Evolutionary conservation across 2,113 vertebrate species (phyloP).

Genomic region (Pseudolaguvia tuberculata): DNA sequence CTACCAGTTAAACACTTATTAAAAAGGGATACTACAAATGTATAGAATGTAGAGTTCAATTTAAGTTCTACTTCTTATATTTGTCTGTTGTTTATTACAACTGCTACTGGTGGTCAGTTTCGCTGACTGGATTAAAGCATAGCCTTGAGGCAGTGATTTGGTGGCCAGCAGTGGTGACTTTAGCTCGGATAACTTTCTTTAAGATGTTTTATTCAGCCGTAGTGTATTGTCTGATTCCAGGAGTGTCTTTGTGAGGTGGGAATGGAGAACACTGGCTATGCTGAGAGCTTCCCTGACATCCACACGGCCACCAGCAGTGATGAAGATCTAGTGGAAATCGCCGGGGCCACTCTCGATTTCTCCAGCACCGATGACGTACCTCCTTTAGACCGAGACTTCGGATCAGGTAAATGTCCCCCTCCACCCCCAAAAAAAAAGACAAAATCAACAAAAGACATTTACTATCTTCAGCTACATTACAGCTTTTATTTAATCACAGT

Average conservation of each 20-base stretch:
- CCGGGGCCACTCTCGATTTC: constrained; percentile 75
- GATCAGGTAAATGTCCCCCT: constrained; percentile 64
- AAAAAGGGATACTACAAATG: too few relatives aligned
- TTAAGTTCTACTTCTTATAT: background rate
- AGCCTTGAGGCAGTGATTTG: background rate
- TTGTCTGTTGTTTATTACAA: background rate
- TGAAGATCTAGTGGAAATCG: constrained; percentile 81
- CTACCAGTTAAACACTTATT: background rate
- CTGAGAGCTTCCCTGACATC: constrained; percentile 70
- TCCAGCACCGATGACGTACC: constrained; percentile 76
- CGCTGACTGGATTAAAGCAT: background rate
- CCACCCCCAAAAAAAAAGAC: background rate
- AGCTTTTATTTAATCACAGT: too few relatives aligned
- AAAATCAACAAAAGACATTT: too few relatives aligned
- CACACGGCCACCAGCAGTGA: constrained; percentile 79
- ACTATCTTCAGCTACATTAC: too few relatives aligned
- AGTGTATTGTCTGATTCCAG: constrained; percentile 16
- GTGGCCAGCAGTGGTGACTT: background rate
- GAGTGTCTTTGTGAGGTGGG: constrained; percentile 21
- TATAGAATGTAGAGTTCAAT: too few relatives aligned
- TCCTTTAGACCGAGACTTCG: constrained; percentile 71
- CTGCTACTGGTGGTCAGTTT: background rate
- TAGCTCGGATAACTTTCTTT: background rate
- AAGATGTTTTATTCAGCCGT: background rate
- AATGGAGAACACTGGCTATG: constrained; percentile 76